phyloP scores from a whole-genome alignment of 2,797 vertebrate species.

The Chlorospingus semifuscus region DNA sequence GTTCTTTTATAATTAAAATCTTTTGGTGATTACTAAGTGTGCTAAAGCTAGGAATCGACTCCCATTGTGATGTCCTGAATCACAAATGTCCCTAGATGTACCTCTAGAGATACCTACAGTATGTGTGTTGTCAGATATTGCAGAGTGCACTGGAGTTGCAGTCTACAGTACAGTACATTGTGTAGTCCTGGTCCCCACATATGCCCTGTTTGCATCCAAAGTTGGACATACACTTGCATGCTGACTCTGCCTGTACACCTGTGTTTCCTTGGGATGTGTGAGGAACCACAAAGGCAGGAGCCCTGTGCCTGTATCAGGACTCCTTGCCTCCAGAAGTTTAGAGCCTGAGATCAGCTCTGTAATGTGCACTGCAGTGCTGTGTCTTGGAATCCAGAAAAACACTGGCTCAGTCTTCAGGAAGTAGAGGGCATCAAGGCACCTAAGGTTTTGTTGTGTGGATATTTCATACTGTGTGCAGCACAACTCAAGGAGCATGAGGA shows the following conservation, averaged over 20 bases:
- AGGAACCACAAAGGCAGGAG: neutral
- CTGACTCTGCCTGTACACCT: neutral
- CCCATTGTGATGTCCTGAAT: neutral
- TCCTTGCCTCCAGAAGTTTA: neutral
- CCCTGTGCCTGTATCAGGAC: neutral
- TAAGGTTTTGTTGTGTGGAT: accelerated
- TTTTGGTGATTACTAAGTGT: neutral
- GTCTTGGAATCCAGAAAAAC: neutral
- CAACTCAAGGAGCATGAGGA: neutral
- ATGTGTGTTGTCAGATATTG: neutral
- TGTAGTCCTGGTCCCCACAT: neutral
- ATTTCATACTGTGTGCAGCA: neutral
- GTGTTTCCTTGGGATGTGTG: neutral
- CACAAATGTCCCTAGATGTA: accelerated
- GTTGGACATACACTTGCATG: neutral
- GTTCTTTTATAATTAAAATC: neutral
- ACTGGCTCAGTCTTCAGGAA: neutral
- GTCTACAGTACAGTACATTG: neutral
- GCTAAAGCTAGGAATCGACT: neutral
- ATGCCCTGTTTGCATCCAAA: neutral
- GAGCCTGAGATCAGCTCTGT: neutral
- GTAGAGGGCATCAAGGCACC: neutral
- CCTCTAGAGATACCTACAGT: neutral
- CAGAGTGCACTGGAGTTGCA: neutral
- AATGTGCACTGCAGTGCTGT: neutral